Conservation (phyloP, 1,140 invertebrate species). For the Popillia japonica region DNA sequence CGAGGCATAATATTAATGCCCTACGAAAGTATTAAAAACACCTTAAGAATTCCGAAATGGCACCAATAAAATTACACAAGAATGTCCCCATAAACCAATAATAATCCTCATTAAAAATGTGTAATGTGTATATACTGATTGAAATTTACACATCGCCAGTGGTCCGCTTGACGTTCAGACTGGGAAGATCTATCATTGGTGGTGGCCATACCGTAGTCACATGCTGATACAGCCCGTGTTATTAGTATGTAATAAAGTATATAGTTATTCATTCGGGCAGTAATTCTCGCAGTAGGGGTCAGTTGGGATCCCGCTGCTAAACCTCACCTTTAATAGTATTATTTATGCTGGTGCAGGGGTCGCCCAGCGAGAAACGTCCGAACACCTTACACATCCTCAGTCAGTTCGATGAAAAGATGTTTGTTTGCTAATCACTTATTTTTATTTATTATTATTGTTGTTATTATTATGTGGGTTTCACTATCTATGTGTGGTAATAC, state of each 20-base stretch:
- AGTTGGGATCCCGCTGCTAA: conserved; percentile 56
- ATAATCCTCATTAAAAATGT: conserved; percentile 43
- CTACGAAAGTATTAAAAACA: conserved; percentile 38
- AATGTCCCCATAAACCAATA: conserved; percentile 42
- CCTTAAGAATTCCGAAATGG: conserved; percentile 37
- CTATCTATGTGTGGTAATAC: background rate
- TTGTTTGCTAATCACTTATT: conserved; percentile 46
- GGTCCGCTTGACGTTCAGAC: conserved; percentile 36
- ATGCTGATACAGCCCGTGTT: conserved; percentile 59
- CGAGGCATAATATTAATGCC: conserved; percentile 4
- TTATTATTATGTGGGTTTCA: conserved; percentile 31
- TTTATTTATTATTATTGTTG: conserved; percentile 45
- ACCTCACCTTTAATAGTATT: conserved; percentile 62
- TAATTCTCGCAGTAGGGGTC: conserved; percentile 59
- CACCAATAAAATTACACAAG: conserved; percentile 38
- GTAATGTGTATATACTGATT: conserved; percentile 41
- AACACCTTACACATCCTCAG: conserved; percentile 42
- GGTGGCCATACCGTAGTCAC: conserved; percentile 50
- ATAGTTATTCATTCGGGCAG: conserved; percentile 62
- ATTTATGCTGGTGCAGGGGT: conserved; percentile 56
- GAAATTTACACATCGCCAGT: conserved; percentile 44
- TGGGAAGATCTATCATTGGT: conserved; percentile 17
- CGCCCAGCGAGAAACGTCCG: conserved; percentile 44
- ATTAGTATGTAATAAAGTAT: conserved; percentile 63
- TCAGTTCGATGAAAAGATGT: conserved; percentile 44